Base-by-base conservation (phyloP, 2,888 invertebrate genomes). In the Peribatodes rhomboidaria region DNA sequence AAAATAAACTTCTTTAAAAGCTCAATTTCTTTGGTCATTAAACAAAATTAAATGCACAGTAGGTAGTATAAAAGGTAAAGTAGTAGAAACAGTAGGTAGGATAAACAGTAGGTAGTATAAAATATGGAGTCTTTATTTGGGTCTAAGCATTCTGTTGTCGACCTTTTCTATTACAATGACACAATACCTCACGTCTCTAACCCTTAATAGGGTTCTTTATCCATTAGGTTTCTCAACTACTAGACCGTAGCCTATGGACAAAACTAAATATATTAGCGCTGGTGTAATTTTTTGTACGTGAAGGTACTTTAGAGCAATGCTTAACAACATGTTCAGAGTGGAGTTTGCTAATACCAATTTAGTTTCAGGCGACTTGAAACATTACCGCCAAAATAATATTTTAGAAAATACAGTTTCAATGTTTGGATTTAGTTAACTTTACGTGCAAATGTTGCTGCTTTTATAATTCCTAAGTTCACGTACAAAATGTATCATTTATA, bases 301-400 rank as follows among this genome's bases (percentile, higher is more conserved):
- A 55, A 49, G 14, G 42, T 59, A 55, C 42, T 59, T 50, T 27
- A 50, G 50, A 60, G 59, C 31, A 58, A 58, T 54, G 33, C 58
- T 50, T 33, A 59, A 50, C 55, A 52, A 37, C 39, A 55, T 60
- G 60, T 56, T 64, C 31, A 50, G 41, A 54, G 55, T 44, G 22
- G 49, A 50, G 55, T 50, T 55, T 55, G 44, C 59, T 65, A 60
- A 65, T 60, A 56, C 55, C 44, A 60, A 60, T 65, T 59, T 56
- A 60, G 59, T 65, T 56, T 56, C 37, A 11, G 50, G 22, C 10
- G 18, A 49, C 58, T 42, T 18, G 50, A 50, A 64, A 59, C 54
- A 47, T 47, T 35, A 53, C 22, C 20, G 18, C 46, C 57, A 56
- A 55, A 47, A 53, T 52, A 35, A n/a, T n/a, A n/a, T n/a, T 16